Base-by-base conservation (phyloP, 1,140 invertebrate species). In the Leptinotarsa defecta region DNA sequence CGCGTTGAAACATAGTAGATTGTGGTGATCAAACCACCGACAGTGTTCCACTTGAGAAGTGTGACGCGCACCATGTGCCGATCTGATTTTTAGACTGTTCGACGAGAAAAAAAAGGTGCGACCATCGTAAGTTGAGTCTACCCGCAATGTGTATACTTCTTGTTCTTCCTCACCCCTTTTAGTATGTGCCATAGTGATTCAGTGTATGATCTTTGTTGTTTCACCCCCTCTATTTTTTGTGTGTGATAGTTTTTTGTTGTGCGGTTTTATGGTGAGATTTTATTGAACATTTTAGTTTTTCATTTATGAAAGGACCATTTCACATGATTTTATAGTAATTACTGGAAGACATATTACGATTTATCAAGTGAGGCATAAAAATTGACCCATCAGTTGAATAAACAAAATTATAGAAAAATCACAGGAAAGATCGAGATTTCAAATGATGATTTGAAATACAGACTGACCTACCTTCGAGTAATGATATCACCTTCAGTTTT, bases 221-320 rank as follows among this genome's bases (percentile, higher is more conserved):
- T 57, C 52, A 4, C 52, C 52, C 52, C 52, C 15, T 57, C n/a
- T n/a, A 17, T 57, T 57, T 15, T 57, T 15, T 57, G 52, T 57
- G 52, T 17, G n/a, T 19, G 52, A 57, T 43, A 43, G 8, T 57
- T 57, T 19, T 57, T 57, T 57, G n/a, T 57, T 19, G 52, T 17
- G 52, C 52, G 52, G 52, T 57, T 15, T 57, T 57, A 57, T 57
- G 52, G 52, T 57, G 52, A 57, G 52, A 57, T 57, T 57, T 57
- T 57, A 17, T 57, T 57, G 0, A 57, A n/a, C 8, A 11, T 43
- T 43, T 43, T 3, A 43, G 34, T 43, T 43, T 43, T 43, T 11
- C 34, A 43, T 43, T 43, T 11, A 43, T 11, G 0, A 43, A 43
- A 43, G 34, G 34, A 8, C 0, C 8, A 8, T 43, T 11, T 43